Base-by-base conservation (phyloP, 2,797 vertebrate genomes). In the Pseudochromis fuscus region DNA sequence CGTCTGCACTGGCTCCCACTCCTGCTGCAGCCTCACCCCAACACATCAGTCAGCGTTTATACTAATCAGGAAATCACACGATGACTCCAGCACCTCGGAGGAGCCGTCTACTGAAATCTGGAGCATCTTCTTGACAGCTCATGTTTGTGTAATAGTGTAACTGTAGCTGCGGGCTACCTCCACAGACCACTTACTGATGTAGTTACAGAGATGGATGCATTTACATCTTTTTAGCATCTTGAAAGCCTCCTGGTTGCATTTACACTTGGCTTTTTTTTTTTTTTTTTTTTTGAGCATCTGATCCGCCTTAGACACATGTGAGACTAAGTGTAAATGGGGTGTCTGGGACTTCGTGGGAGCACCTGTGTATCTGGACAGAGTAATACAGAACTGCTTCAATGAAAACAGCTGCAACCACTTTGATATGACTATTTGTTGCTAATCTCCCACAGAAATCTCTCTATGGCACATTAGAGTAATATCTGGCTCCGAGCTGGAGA, bases 331-430 rank as follows among this genome's bases (percentile, higher is more conserved):
- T 40, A 50, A 58, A 50, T 30, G 3, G 3, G 4, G 24, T 30
- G 4, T 38, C 25, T 45, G 33, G 18, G 21, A 61, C 30, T 38
- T 67, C 48, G 67, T 21, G 15, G 21, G 75, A 75, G 83, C 82
- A 84, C 69, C 53, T 74, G 74, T 67, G 35, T 49, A 74, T 77
- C 52, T 61, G 71, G 66, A 72, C 24, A 50, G 31, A 75, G 60
- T 46, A 46, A 58, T 31, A 65, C 64, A n/a, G n/a, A n/a, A n/a
- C n/a, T n/a, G 58, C 65, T 8, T 9, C 30, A 27, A 25, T 42
- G 37, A 52, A 71, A 77, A 68, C 84, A 82, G 46, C 77, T 87
- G 77, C 46, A 81, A 64, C 23, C 53, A 50, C 71, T 81, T 67
- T 60, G 51, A 48, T 25, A 16, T 35, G 53, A 71, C 19, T 27